phyloP scores from a whole-genome alignment of 2,113 vertebrate species.

The Nestor notabilis region DNA sequence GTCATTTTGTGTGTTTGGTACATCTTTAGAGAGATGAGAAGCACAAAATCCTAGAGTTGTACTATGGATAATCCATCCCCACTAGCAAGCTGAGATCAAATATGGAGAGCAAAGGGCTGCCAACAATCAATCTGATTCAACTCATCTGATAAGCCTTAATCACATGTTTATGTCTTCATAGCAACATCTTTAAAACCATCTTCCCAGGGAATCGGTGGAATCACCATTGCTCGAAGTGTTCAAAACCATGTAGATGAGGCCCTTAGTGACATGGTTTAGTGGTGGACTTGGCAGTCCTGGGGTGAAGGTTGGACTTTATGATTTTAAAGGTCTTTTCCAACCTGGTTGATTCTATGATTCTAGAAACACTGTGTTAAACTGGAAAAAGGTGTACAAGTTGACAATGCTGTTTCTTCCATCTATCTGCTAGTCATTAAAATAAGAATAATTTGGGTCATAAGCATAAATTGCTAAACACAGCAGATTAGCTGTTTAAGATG shows the following conservation, averaged over 20 bases:
- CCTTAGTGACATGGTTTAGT: neutral
- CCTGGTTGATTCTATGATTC: neutral
- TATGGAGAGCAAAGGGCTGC: neutral
- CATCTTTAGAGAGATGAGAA: neutral
- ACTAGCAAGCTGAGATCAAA: accelerated
- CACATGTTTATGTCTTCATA: neutral
- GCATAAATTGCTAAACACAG: neutral
- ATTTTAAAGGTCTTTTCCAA: neutral
- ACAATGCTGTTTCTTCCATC: neutral
- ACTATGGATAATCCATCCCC: neutral
- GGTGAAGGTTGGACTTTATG: neutral
- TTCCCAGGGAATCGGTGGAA: neutral
- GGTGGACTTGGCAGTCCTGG: neutral
- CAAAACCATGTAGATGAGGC: neutral
- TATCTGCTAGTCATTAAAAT: neutral
- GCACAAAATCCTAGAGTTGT: neutral
- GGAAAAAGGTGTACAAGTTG: neutral
- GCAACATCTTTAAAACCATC: neutral
- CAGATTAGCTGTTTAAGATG: neutral
- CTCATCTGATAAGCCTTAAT: neutral
- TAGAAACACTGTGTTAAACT: neutral
- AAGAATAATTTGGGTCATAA: neutral
- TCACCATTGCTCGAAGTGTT: neutral
- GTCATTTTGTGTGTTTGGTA: neutral
- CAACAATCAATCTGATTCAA: neutral